Evolutionary conservation across 2,113 vertebrate genomes (phyloP), one percentile per base, ranked within the genome.

Genomic region (Sinocyclocheilus anophthalmus): DNA sequence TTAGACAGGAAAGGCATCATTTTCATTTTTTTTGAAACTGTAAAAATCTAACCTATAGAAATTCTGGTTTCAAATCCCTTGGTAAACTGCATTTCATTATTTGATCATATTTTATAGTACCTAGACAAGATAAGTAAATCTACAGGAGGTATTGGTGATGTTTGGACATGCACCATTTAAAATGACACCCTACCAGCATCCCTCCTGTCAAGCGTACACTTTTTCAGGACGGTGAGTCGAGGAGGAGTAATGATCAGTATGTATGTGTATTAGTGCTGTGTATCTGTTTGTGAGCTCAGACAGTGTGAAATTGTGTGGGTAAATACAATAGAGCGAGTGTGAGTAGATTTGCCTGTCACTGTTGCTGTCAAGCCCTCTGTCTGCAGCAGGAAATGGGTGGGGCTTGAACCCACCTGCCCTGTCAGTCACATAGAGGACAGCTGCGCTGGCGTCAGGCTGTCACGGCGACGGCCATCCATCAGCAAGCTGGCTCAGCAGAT

Each of bases 371-470:
- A 73, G 30, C 45, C 30, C 81, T 45, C 24, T 33, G 53, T 83
- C 76, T 92, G 87, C 90, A 75, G 90, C 89, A 91, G 91, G 90
- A 93, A 91, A 90, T 89, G 92, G 87, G 57, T 57, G 83, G 86
- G 81, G 88, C 89, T 37, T 7, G 50, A 72, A 89, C 92, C 93
- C 96, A 96, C 95, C 95, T 97, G 95, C 93, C 94, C 88, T 0
- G 89, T 97, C 96, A 94, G 89, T 97, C 96, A 97, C 65, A 86
- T 67, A 84, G 76, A 63, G 86, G 93, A 92, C 97, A 97, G 96
- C 96, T 97, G 96, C 92, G 0, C 87, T 92, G 93, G 92, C 91
- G 92, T 93, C 93, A 93, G 93, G 92, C 85, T 92, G 90, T 84
- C 90, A 90, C 83, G 88, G 87, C 91, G 88, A 94, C 91, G 92